Conservation (phyloP, 2,113 vertebrate species). For the Plecotus auritus region DNA sequence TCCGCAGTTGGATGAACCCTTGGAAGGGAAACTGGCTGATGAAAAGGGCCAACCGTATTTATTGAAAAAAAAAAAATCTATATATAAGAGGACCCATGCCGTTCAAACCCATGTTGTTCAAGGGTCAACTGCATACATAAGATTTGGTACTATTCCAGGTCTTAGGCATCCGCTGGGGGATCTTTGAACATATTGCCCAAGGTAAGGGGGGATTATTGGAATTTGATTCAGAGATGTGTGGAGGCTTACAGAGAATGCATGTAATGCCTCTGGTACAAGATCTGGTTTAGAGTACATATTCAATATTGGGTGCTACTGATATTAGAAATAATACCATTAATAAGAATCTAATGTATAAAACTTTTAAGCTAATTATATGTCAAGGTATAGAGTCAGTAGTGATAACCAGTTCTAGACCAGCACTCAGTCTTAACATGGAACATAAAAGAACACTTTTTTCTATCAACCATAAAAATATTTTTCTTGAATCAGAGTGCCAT, state of each 20-base stretch:
- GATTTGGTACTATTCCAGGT: neutral
- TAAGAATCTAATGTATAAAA: slow-evolving; percentile 23
- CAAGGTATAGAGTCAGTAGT: slow-evolving; percentile 27
- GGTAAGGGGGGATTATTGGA: neutral
- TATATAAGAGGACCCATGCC: neutral
- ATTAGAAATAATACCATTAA: neutral
- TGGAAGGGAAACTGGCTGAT: neutral
- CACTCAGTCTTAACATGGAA: neutral
- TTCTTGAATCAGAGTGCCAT: neutral
- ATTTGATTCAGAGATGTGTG: neutral
- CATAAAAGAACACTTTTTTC: neutral
- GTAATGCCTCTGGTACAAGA: neutral
- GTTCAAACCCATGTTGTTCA: neutral
- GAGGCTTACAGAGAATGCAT: neutral
- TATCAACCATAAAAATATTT: neutral
- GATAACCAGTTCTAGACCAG: slow-evolving; percentile 11
- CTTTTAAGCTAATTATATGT: slow-evolving; percentile 19
- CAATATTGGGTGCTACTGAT: neutral
- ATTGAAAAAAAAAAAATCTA: neutral
- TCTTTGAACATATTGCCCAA: neutral
- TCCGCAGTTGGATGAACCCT: neutral
- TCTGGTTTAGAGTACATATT: neutral
- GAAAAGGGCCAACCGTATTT: neutral
- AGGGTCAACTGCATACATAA: neutral
- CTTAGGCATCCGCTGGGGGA: too few species aligned